phyloP scores from a whole-genome alignment of 2,113 vertebrate genomes.

The Galbula dea region DNA sequence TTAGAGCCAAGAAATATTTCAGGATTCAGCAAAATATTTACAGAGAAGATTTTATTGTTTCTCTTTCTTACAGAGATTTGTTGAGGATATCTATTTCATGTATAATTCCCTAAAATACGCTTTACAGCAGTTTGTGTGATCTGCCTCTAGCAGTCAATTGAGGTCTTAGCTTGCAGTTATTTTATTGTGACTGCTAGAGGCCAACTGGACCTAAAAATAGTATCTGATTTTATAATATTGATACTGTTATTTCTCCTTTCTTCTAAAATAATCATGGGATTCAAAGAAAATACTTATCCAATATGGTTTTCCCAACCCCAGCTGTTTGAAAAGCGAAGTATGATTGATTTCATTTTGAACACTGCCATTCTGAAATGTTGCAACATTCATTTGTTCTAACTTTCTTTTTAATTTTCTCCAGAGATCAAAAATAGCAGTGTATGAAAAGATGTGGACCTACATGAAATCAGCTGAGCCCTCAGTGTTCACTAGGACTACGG shows the following conservation, averaged over 20 bases:
- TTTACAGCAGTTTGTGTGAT: background rate
- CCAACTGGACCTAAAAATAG: background rate
- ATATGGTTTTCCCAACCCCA: background rate
- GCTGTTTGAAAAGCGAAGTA: background rate
- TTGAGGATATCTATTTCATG: background rate
- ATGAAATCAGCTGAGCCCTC: conserved; percentile 98
- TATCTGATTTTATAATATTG: background rate
- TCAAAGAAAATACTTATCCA: background rate
- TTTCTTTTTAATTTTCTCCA: conserved; percentile 77
- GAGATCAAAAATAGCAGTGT: conserved; percentile 99
- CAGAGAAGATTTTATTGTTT: background rate
- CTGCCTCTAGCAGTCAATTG: background rate
- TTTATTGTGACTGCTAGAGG: background rate
- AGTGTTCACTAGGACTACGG: conserved; percentile 96
- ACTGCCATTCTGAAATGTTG: background rate
- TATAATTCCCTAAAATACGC: background rate
- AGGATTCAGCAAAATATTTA: background rate
- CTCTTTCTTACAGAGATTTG: background rate
- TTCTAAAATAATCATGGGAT: background rate
- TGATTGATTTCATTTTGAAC: background rate
- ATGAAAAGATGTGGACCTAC: conserved; percentile 99
- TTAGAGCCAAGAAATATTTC: background rate
- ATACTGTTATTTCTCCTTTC: background rate
- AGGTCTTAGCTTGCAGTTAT: background rate
- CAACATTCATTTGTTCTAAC: conserved; percentile 59